A percentile compares a stretch with the other conserved stretches of the same genome.
Evolutionary conservation across 2,888 invertebrate species (phyloP).

Genomic region (Didymodactylos carnosus): DNA sequence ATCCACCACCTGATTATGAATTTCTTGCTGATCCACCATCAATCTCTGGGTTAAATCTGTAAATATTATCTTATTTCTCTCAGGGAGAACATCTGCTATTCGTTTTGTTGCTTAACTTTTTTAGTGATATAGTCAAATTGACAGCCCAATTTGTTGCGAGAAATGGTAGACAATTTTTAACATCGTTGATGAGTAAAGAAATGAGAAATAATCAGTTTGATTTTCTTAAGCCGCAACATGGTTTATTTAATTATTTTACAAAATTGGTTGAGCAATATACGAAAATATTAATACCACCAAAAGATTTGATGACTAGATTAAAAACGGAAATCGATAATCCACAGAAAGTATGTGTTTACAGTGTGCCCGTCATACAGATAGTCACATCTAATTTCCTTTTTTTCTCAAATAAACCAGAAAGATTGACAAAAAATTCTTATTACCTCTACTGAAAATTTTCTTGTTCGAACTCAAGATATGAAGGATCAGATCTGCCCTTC

Average conservation of each 20-base stretch:
- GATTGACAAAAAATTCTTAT: too few relatives aligned
- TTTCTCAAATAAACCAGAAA: too few relatives aligned
- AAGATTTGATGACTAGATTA: conserved; percentile 59
- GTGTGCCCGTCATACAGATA: too few relatives aligned
- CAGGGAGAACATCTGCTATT: too few relatives aligned
- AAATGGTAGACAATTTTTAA: conserved; percentile 89
- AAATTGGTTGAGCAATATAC: conserved; percentile 93
- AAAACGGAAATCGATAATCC: conserved; percentile 50
- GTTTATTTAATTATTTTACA: conserved; percentile 91
- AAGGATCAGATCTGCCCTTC: too few relatives aligned
- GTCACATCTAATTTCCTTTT: too few relatives aligned
- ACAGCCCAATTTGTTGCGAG: conserved; percentile 97
- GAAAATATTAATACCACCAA: conserved; percentile 70
- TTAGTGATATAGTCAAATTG: conserved; percentile 68
- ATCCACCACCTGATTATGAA: conserved; percentile 35
- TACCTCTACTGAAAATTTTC: too few relatives aligned
- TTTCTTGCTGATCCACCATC: conserved; percentile 75
- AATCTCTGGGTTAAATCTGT: conserved; percentile 78
- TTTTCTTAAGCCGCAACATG: conserved; percentile 90
- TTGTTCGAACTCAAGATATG: too few relatives aligned
- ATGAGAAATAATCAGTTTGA: conserved; percentile 96
- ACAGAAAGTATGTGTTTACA: too few relatives aligned
- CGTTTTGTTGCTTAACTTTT: too few relatives aligned
- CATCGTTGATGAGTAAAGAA: conserved; percentile 92
- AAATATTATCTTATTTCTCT: too few relatives aligned